Base-by-base conservation (phyloP, 2,797 vertebrate species). In the Cyclopterus lumpus region DNA sequence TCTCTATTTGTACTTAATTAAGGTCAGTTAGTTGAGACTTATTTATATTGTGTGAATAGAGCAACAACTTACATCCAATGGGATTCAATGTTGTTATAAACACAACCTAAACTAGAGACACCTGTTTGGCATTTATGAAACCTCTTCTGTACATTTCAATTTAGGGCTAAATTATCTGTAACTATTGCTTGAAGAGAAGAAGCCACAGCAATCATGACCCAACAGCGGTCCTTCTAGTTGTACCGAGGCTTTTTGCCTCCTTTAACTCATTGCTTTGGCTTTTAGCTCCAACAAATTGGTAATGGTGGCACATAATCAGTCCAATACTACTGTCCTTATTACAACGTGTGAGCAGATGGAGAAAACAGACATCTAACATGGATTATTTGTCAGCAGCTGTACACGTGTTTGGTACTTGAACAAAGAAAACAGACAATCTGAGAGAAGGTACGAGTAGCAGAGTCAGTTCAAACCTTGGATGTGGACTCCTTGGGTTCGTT, bases 401-500 rank as follows among this genome's bases (percentile, higher is more conserved):
- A 4, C 46, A 74, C 18, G 32, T 22, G 32, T 55, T 26, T 9
- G 26, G 42, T 32, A 40, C n/a, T 20, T 15, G n/a, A 44, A 62
- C 61, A 74, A 63, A 80, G 36, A 67, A 24, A 61, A 57, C 18
- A 64, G 32, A 58, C 58, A 53, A 44, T 60, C 16, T 32, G 20
- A 80, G n/a, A 71, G 32, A 75, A 60, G n/a, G 6, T 18, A 59
- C 0, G 14, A 77, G 65, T 38, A 85, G 32, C 55, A 86, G 79
- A 86, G 46, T 63, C 5, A 3, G 77, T 87, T 90, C 97, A 97
- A 98, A 99, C 98, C 98, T 99, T 99, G 97, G 96, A 91, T 91
- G 97, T 93, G 84, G 97, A 95, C 76, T 99, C 98, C 97, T 99
- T 99, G 96, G 97, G 97, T 95, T 99, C 98, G 95, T 94, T 98